A percentile compares a stretch with the other conserved stretches of the same genome.
Evolutionary conservation across 2,113 vertebrate genomes (phyloP).

Genomic region (Aptenodytes patagonicus): DNA sequence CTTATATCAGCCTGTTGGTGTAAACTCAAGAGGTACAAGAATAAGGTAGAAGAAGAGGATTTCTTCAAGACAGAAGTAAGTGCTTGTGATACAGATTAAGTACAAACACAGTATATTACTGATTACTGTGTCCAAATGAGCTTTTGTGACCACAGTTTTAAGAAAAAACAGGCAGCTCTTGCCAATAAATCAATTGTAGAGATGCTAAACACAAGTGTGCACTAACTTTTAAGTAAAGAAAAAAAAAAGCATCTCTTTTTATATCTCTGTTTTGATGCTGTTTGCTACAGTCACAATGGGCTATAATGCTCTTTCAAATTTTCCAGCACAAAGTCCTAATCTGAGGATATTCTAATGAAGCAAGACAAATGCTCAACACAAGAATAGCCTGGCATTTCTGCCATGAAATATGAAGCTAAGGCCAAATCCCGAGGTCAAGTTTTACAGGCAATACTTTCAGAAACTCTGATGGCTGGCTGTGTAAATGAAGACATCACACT

Average conservation of each 20-base stretch:
- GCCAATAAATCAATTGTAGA: neutral
- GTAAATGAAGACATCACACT: neutral
- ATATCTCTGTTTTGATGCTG: neutral
- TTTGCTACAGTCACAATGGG: neutral
- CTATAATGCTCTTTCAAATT: neutral
- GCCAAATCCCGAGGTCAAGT: neutral
- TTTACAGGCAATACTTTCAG: neutral
- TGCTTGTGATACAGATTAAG: neutral
- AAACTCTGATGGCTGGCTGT: neutral
- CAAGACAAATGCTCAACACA: neutral
- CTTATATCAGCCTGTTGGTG: neutral
- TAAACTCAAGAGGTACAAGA: neutral
- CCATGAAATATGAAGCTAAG: neutral
- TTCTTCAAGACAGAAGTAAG: neutral
- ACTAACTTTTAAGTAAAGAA: neutral
- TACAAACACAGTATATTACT: neutral
- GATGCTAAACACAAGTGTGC: neutral
- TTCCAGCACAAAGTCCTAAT: neutral
- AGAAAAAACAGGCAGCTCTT: neutral
- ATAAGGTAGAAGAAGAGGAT: neutral
- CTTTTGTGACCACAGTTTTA: neutral
- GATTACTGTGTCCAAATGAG: neutral
- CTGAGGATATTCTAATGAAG: neutral
- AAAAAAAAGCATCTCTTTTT: neutral
- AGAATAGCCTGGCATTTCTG: neutral